Evolutionary conservation across 2,113 vertebrate genomes (phyloP), one percentile per base, ranked within the genome.

Genomic region (Clarias batrachus): DNA sequence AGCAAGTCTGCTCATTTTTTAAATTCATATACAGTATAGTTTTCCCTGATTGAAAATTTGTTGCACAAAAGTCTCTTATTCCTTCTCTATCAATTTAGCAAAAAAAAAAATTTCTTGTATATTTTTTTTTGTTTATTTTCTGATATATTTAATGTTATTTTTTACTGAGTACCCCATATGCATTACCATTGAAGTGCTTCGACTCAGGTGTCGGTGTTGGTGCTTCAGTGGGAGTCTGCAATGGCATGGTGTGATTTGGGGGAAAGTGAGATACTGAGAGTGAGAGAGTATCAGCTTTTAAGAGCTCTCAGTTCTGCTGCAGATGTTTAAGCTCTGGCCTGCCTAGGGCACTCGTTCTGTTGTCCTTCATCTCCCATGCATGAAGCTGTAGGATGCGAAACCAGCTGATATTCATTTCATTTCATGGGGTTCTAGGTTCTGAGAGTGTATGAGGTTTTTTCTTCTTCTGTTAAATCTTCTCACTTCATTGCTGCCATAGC

Each of bases 341-440:
- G 80, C 81, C 62, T 82, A 14, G 54, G 81, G 81, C 62, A 66
- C 52, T 81, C 13, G 1, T 81, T 81, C 33, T 63, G 80, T 66
- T 82, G 81, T 82, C 62, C 62, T 82, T 66, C 62, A 66, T 54
- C 81, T 62, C 81, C 37, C 62, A 66, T 82, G 81, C 81, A 82
- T 23, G 60, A 65, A 81, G 30, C 23, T 82, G 81, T 82, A 66
- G 63, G 62, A 82, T 66, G 62, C 62, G 2, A 82, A 54, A 82
- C 81, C 81, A 82, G 62, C 66, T 82, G 54, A 27, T 66, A 82
- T 82, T 82, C 41, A 82, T 82, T 62, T 81, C 19, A 60, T 81
- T 82, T 66, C 81, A 82, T 82, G 81, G 80, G 57, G 5, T 82
- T 82, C 80, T 52, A 82, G 66, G 37, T 82, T 82, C 81, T 66